These are phyloP conservation scores for Acanthopleura granulata DNA, from an alignment of 2,888 invertebrate species.

Conservation along the genomic window DNA sequence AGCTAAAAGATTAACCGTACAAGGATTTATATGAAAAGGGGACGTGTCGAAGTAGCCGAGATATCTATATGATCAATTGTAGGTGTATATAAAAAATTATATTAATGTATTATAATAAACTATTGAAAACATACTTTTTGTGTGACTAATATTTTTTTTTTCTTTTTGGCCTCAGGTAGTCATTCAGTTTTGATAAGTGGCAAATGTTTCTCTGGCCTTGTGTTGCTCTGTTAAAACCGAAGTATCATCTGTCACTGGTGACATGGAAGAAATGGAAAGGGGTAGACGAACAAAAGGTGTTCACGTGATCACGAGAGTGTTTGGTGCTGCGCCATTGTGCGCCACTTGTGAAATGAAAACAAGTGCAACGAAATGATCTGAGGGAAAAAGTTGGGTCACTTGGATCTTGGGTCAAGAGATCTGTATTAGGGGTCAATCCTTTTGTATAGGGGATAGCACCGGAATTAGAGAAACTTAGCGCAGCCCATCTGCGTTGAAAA, in stretches of 20 bases:
- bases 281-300: neutral
- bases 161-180: neutral
- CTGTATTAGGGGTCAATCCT: neutral
- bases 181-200: neutral
- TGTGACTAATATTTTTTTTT: too few relatives aligned
- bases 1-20: too few relatives aligned
- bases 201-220: neutral
- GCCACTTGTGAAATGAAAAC: conserved; percentile 12
- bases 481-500: conserved; percentile 3
- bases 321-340: neutral
- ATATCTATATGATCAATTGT: too few relatives aligned
- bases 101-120: too few relatives aligned
- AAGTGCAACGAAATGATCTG: conserved; percentile 7
- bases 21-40: too few relatives aligned
- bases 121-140: too few relatives aligned
- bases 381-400: neutral
- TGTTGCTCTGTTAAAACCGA: neutral
- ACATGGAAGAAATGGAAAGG: neutral
- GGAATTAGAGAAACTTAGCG: neutral
- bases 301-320: conserved; percentile 7
- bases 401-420: neutral
- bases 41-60: too few relatives aligned
- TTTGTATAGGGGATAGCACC: neutral
- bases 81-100: too few relatives aligned
- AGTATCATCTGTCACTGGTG: neutral